A percentile compares a stretch with the other conserved stretches of the same genome.
Conservation (phyloP, 2,797 vertebrate genomes). For the Brachyalestes nurse region DNA sequence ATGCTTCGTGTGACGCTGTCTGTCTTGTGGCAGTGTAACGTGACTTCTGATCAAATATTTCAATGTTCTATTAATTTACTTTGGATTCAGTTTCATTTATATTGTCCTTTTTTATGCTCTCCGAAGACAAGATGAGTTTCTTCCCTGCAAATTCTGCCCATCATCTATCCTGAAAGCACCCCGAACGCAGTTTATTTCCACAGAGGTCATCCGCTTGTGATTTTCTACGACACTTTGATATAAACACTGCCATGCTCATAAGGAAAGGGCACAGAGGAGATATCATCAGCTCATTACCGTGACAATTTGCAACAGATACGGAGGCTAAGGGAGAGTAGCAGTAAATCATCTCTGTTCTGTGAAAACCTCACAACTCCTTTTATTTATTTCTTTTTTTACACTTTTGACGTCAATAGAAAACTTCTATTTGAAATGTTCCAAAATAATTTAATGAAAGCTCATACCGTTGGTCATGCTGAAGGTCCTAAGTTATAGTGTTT, state of each 20-base stretch:
- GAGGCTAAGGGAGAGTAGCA: background rate
- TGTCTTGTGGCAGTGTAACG: background rate
- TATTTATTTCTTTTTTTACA: background rate
- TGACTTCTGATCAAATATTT: background rate
- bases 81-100: background rate
- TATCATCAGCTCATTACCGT: background rate
- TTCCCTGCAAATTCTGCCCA: constrained; percentile 18
- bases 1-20: constrained; percentile 15
- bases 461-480: too few relatives aligned
- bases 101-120: background rate
- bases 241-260: background rate
- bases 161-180: constrained; percentile 16
- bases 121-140: background rate
- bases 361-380: background rate
- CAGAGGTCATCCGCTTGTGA: constrained; percentile 17
- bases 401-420: background rate
- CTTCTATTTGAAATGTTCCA: background rate
- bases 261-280: constrained; percentile 25
- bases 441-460: background rate
- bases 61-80: background rate
- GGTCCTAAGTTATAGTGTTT: too few relatives aligned
- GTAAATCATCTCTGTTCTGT: background rate
- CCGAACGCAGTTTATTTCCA: constrained; percentile 4
- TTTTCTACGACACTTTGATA: constrained; percentile 7
- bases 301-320: background rate